Base-by-base conservation (phyloP, 2,797 vertebrate genomes). In the Tragopan temminckii region DNA sequence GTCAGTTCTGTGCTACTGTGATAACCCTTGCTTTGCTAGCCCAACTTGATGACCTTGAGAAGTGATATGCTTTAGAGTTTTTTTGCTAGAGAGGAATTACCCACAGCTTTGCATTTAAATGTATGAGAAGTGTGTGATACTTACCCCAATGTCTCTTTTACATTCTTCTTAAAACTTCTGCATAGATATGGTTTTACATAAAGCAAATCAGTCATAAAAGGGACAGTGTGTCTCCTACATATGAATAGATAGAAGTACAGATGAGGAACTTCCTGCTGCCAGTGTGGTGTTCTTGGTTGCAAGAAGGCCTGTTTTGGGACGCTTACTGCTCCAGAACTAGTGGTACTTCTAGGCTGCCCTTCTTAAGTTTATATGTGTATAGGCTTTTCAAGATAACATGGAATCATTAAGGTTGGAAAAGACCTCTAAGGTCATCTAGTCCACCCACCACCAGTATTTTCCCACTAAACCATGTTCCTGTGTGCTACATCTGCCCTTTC, bases 1-100 rank as follows among this genome's bases (percentile, higher is more conserved):
- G 1, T 0, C 66, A 11, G 55, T 89, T 80, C 48, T 64, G 3
- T 46, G 15, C 12, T 52, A 0, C 52, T 63, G 12, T 19, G 31
- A 21, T 64, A 53, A 17, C 27, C 21, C 11, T 88, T 85, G 31
- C 25, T 52, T 5, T 9, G 6, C 46, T 48, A 85, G n/a, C 27
- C 16, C 14, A 42, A 16, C 35, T 72, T 66, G 6, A 5, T n/a
- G 46, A 52, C 21, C 20, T 35, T 69, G 12, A 74, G 48, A 35
- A 35, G 23, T 40, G n/a, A 16, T 52, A 29, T 1, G 8, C 25
- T 29, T 29, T 27, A 52, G 50, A n/a, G 61, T 86, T 74, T 35
- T 33, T 80, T 77, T 62, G 38, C 27, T 48, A 36, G 43, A 46
- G 48, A 35, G 29, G 10, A 71, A 35, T 46, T 67, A 21, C 24